Evolutionary conservation across 2,888 invertebrate species (phyloP).

Genomic region (Lochmaea capreae): DNA sequence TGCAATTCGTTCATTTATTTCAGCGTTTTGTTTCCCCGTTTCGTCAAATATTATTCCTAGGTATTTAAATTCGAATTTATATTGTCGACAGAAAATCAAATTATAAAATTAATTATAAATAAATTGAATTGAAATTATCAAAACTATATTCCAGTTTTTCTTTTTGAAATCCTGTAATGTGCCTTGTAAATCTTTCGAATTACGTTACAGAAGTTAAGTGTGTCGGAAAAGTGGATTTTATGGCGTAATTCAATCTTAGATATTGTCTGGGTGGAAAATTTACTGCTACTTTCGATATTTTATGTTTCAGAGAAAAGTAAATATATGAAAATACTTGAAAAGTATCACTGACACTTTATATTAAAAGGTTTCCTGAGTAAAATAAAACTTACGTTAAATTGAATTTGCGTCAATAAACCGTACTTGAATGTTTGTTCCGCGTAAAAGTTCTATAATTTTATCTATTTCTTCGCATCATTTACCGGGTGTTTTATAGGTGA

Average conservation of each 20-base stretch:
- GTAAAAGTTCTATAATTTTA: no score
- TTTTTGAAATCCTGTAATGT: neutral
- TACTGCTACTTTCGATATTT: slow-evolving; percentile 4
- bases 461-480: no score
- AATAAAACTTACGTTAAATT: neutral
- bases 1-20: no score
- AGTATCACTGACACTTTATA: neutral
- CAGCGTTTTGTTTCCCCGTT: no score
- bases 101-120: no score
- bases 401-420: neutral
- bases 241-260: slow-evolving; percentile 22
- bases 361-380: neutral
- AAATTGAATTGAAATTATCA: neutral
- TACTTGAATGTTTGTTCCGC: no score
- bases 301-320: neutral
- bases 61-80: no score
- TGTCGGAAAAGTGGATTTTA: slow-evolving; percentile 25
- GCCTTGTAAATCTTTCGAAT: slow-evolving; percentile 18
- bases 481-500: no score
- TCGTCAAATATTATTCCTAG: no score
- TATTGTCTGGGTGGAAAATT: slow-evolving; percentile 17
- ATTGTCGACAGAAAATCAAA: no score
- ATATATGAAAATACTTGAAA: neutral
- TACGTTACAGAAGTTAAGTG: slow-evolving; percentile 15
- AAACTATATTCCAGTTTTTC: neutral